A percentile compares a stretch with the other conserved stretches of the same genome.
Evolutionary conservation across 2,888 invertebrate species (phyloP).

Genomic region (Sturmia bella): DNA sequence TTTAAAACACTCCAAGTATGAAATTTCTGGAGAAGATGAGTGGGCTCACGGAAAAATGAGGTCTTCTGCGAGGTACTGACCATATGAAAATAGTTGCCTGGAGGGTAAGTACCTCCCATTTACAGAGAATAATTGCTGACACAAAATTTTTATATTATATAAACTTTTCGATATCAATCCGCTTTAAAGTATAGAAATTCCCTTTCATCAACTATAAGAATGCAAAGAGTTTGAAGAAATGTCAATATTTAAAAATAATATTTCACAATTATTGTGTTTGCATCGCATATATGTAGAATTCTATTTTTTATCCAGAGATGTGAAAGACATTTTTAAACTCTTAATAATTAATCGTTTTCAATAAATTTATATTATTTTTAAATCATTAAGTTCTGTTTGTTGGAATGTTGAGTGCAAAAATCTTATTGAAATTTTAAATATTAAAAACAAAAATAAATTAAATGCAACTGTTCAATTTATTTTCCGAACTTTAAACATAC

Average conservation of each 20-base stretch:
- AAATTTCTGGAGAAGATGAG: too few relatives aligned
- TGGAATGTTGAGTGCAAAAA: constrained; percentile 1
- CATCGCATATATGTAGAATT: constrained; percentile 33
- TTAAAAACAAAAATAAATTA: neutral
- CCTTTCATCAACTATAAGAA: too few relatives aligned
- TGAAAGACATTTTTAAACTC: constrained; percentile 8
- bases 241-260: neutral
- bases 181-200: neutral
- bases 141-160: too few relatives aligned
- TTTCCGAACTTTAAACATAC: neutral
- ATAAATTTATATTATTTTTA: constrained; percentile 28
- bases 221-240: neutral
- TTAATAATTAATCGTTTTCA: constrained; percentile 16
- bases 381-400: neutral
- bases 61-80: too few relatives aligned
- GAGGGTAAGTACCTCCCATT: too few relatives aligned
- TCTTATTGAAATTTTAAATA: constrained; percentile 4
- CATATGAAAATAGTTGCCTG: too few relatives aligned
- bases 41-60: too few relatives aligned
- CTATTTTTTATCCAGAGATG: constrained; percentile 7
- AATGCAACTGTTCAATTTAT: constrained; percentile 18
- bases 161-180: too few relatives aligned
- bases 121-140: too few relatives aligned
- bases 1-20: too few relatives aligned
- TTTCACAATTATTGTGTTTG: neutral